Percentiles rank a stretch among this genome's conserved stretches.
Conservation (phyloP, 2,888 invertebrate genomes). For the Synergus laeviventris region DNA sequence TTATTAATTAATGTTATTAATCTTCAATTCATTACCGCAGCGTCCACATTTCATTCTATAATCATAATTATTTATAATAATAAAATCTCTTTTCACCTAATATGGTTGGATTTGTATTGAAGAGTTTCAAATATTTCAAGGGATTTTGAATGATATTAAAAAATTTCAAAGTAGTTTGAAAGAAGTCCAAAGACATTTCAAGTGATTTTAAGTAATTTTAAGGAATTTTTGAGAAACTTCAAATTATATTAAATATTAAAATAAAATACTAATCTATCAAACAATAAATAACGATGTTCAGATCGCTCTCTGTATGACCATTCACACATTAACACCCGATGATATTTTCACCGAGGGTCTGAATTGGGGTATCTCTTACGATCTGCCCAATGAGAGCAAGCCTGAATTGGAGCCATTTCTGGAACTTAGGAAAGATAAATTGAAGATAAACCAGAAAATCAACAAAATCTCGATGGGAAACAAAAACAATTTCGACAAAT, state of each 20-base stretch:
- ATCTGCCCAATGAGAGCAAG: constrained; percentile 75
- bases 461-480: constrained; percentile 41
- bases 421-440: constrained; percentile 66
- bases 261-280: background rate
- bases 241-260: background rate
- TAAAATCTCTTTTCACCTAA: no score
- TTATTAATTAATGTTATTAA: constrained; percentile 4
- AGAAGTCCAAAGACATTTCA: no score
- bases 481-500: constrained; percentile 49
- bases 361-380: constrained; percentile 85
- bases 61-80: no score
- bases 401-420: constrained; percentile 70
- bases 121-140: no score
- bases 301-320: constrained; percentile 81
- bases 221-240: background rate
- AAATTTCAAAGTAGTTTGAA: no score
- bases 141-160: no score
- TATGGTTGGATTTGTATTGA: no score
- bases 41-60: no score
- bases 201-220: no score
- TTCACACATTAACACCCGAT: constrained; percentile 73
- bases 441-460: constrained; percentile 54
- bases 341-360: constrained; percentile 81
- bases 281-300: constrained; percentile 51
- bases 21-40: constrained; percentile 6